These are phyloP conservation scores for Sitobion miscanthi DNA, from an alignment of 1,140 invertebrate genomes.

Conservation along the genomic window DNA sequence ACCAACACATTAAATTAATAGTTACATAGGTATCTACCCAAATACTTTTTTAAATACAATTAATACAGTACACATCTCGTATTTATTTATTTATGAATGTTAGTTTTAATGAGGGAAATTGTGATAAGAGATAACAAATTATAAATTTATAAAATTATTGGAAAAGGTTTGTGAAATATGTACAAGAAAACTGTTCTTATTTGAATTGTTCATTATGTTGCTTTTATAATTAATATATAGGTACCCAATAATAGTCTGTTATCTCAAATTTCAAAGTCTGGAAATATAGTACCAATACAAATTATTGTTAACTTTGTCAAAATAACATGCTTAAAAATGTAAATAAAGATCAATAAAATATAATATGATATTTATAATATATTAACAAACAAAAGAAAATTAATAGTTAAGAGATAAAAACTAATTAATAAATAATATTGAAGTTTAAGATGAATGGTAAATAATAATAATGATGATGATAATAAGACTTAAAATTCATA, in stretches of 20 bases:
- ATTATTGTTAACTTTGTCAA: not conserved
- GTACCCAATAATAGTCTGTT: not conserved
- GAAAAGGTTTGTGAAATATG: not conserved
- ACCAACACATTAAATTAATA: not conserved
- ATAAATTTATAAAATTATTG: not conserved
- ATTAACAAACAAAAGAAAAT: too few species aligned
- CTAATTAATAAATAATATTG: not conserved
- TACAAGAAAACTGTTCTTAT: not conserved
- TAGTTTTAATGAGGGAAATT: not conserved
- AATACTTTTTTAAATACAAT: not conserved
- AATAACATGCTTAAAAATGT: too few species aligned
- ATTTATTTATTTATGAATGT: not conserved
- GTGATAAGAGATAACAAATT: not conserved
- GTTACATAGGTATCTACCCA: not conserved
- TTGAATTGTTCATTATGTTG: not conserved
- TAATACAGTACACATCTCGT: not conserved
- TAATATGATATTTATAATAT: too few species aligned
- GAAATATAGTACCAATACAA: not conserved
- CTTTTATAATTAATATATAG: not conserved
- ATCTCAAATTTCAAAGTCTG: not conserved
- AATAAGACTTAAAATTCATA: too few species aligned
- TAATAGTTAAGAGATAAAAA: not conserved
- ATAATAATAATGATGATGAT: too few species aligned
- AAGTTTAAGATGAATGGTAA: too few species aligned
- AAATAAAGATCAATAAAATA: too few species aligned